Base-by-base conservation (phyloP, 1,140 invertebrate species). In the Elysia chlorotica region DNA sequence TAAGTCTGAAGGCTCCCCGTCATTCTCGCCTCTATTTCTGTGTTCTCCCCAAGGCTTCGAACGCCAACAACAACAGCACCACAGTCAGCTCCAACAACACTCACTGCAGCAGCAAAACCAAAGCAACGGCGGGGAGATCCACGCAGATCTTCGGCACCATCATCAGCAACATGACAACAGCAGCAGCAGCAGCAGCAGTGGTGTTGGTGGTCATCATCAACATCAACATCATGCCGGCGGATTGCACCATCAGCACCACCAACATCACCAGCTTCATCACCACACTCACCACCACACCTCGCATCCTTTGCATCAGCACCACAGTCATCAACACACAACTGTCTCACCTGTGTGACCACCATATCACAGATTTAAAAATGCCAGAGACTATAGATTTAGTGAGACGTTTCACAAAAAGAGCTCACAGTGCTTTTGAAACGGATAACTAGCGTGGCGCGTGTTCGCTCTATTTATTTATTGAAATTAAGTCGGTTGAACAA, bases 271-370 rank as follows among this genome's bases (percentile, higher is more conserved):
- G n/a, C 41, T 48, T 10, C 41, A 10, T 14, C 10, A n/a, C 10
- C 41, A 48, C n/a, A 48, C 10, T 48, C 41, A 14, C 10, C 41
- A 48, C 41, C 41, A 48, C 41, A n/a, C 41, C 41, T 6, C 10
- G 6, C 6, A 6, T 19, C 56, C 10, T 25, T 28, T 25, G 56
- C 53, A 69, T 23, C 66, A 30, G 1, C 66, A 69, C 31, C 67
- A 70, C 23, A 48, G 48, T 25, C 56, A 71, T 25, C 37, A 38
- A 23, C 69, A 63, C 38, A 30, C 69, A 17, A 28, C 69, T 2
- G 37, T 71, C 1, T 38, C 69, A 2, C 69, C 59, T 3, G 69
- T 71, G 36, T 71, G 69, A 71, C 69, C 48, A 48, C 41, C 41
- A 48, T 48, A 48, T n/a, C 41, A 48, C 10, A 48, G 41, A 48